A percentile compares a stretch with the other conserved stretches of the same genome.
Evolutionary conservation across 1,140 invertebrate genomes (phyloP).

Genomic region (Drosophila lini): DNA sequence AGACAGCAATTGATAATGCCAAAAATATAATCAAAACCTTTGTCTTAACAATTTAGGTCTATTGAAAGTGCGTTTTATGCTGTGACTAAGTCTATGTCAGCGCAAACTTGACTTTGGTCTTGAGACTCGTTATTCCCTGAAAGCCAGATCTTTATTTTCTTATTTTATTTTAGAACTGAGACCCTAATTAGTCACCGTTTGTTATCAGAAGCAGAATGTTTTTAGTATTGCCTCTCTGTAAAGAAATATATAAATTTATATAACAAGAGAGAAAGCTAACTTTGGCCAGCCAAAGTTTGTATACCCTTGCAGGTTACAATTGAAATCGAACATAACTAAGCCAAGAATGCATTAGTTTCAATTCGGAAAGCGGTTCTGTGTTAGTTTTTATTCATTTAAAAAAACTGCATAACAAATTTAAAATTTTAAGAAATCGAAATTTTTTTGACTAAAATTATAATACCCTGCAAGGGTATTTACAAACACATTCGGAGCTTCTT

Average conservation of each 20-base stretch:
- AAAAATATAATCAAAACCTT: background rate
- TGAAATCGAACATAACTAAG: too few relatives aligned
- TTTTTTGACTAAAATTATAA: too few relatives aligned
- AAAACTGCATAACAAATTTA: too few relatives aligned
- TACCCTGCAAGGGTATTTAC: too few relatives aligned
- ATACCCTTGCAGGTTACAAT: too few relatives aligned
- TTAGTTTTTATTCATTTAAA: too few relatives aligned
- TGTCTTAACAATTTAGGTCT: background rate
- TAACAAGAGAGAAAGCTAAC: too few relatives aligned
- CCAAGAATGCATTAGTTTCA: too few relatives aligned
- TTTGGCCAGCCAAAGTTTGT: too few relatives aligned
- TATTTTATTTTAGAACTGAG: background rate
- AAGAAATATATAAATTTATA: background rate
- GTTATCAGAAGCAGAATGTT: background rate
- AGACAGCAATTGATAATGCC: background rate
- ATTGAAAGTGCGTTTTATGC: background rate
- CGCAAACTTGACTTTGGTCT: conserved; percentile 35
- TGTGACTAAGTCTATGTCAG: background rate
- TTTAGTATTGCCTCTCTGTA: background rate
- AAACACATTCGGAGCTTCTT: too few relatives aligned
- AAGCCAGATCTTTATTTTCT: background rate
- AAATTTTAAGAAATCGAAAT: too few relatives aligned
- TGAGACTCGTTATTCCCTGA: conserved; percentile 3
- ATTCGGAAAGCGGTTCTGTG: too few relatives aligned
- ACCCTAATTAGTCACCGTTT: background rate